Base-by-base conservation (phyloP, 2,888 invertebrate genomes). In the Leucophora obtusa region DNA sequence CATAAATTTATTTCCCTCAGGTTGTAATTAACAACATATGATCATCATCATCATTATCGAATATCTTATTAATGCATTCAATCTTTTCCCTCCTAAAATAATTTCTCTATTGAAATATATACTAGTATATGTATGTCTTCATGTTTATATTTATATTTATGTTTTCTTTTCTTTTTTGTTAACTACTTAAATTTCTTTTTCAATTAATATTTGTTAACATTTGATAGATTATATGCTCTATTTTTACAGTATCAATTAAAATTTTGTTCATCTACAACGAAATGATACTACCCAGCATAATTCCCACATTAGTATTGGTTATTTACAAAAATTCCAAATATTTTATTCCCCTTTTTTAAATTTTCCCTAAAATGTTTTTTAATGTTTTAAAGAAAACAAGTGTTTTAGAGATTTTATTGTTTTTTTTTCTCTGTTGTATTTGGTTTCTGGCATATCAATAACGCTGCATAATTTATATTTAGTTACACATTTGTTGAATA, bases 381-480 rank as follows among this genome's bases (percentile, higher is more conserved):
- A 62, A 24, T 33, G n/a, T 38, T 47, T 63, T 15, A 18, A 50
- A 72, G 43, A 70, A 68, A 68, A 77, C 73, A 77, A 77, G 73
- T 81, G 81, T 70, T 76, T 70, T 28, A 28, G 17, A 53, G 43
- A 53, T 77, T 70, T 76, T 76, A 70, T 77, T 66, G 59, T 66
- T 62, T 68, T 18, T 33, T 63, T 47, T 74, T 69, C 70, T 43
- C 10, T 21, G 28, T 65, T 28, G 18, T 33, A 47, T 69, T 58
- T 56, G 53, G 10, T 65, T 50, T 24, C 58, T 69, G 66, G 65
- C 70, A 73, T 74, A 74, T 66, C 66, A 81, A 66, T 81, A 70
- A 70, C 56, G 81, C 66, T 54, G 65, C 73, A 73, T 18, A 69
- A 63, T 73, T 50, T 81, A 60, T 66, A 74, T 77, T 80, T 80